Evolutionary conservation across 2,797 vertebrate species (phyloP).

Genomic region (Tapirus indicus): DNA sequence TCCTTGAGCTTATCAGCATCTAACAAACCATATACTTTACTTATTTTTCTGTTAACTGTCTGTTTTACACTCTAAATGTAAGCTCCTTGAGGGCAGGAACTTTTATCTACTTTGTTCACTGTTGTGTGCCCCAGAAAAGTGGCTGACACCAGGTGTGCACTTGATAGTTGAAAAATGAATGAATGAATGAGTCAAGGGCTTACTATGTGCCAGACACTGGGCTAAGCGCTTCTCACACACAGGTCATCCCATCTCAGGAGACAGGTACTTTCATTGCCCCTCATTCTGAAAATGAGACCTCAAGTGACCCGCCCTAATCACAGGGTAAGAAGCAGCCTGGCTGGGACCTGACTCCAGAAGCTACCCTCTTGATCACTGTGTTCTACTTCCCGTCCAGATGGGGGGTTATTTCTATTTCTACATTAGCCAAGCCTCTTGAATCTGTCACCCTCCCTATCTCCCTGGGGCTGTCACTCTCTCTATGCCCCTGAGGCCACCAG

Average conservation of each 20-base stretch:
- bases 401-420: slow-evolving; percentile 51
- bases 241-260: not conserved
- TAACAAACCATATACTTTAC: not conserved
- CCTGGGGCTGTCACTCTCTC: not conserved
- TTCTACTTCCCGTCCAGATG: slow-evolving; percentile 54
- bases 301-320: not conserved
- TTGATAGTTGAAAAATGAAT: not conserved
- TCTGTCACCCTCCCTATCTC: slow-evolving; percentile 29
- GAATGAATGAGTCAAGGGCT: not conserved
- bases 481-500: slow-evolving; percentile 24
- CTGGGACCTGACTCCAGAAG: not conserved
- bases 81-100: not conserved
- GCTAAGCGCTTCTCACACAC: not conserved
- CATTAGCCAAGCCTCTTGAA: slow-evolving; percentile 56
- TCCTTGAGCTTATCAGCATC: not conserved
- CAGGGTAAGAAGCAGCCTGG: not conserved
- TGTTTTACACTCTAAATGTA: slow-evolving; percentile 1
- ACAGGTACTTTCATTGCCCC: not conserved
- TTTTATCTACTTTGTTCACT: slow-evolving; percentile 39
- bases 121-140: not conserved
- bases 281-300: slow-evolving; percentile 8
- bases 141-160: not conserved
- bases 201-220: not conserved
- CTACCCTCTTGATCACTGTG: slow-evolving; percentile 21
- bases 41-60: not conserved